phyloP scores from a whole-genome alignment of 2,797 vertebrate genomes.

The Cossypha dichroa region DNA sequence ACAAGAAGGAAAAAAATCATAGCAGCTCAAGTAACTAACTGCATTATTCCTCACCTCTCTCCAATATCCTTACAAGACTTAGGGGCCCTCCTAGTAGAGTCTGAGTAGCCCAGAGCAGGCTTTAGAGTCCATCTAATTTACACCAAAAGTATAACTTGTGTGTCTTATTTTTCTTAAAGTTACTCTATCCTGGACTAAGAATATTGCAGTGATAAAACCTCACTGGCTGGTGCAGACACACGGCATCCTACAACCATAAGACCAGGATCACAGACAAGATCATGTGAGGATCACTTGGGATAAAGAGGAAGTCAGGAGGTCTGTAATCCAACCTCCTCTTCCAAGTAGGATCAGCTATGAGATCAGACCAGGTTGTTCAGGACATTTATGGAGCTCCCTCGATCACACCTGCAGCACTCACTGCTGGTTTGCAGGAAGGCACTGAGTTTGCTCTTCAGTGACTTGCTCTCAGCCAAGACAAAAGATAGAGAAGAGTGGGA shows the following conservation, averaged over 20 bases:
- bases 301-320: neutral
- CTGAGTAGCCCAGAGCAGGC: neutral
- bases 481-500: neutral
- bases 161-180: neutral
- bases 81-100: neutral
- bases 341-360: neutral
- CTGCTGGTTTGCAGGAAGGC: neutral
- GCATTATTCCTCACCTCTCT: neutral
- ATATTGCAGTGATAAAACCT: neutral
- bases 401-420: rapidly evolving
- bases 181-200: neutral
- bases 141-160: rapidly evolving
- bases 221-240: neutral
- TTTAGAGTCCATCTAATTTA: neutral
- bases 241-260: neutral
- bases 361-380: neutral
- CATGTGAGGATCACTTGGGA: neutral
- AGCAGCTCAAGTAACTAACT: neutral
- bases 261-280: neutral
- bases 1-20: neutral
- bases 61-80: neutral
- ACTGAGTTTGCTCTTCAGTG: neutral
- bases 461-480: neutral
- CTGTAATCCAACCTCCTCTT: neutral
- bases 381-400: neutral